Conservation (phyloP, 2,888 invertebrate genomes). For the Diarsia brunnea region DNA sequence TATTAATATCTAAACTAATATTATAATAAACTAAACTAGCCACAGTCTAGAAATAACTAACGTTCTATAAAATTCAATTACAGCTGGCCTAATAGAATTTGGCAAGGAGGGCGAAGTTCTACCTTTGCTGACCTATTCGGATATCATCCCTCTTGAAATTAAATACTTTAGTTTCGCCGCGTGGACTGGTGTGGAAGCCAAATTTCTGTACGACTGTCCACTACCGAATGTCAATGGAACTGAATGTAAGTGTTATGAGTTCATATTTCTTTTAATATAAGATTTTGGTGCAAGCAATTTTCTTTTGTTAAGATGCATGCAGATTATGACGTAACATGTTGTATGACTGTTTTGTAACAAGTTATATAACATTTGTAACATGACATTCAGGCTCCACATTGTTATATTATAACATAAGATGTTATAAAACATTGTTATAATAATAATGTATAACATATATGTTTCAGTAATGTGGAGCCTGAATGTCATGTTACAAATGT, state of each 20-base stretch:
- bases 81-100: conserved; percentile 92
- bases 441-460: too few relatives aligned
- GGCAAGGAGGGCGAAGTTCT: conserved; percentile 91
- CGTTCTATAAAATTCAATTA: conserved; percentile 53
- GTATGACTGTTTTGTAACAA: too few relatives aligned
- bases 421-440: too few relatives aligned
- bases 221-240: conserved; percentile 73
- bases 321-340: too few relatives aligned
- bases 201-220: conserved; percentile 93
- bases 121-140: conserved; percentile 91
- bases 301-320: too few relatives aligned
- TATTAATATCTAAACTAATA: too few relatives aligned
- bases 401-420: too few relatives aligned
- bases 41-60: conserved; percentile 11
- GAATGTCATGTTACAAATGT: too few relatives aligned
- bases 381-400: too few relatives aligned
- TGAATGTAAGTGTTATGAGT: conserved; percentile 72
- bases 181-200: conserved; percentile 92
- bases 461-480: too few relatives aligned
- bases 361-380: too few relatives aligned
- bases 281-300: not conserved
- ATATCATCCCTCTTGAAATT: conserved; percentile 91
- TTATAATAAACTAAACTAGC: not conserved
- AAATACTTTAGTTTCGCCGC: conserved; percentile 93
- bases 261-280: not conserved